Evolutionary conservation across 2,888 invertebrate species (phyloP).

Genomic region (Biston stratarius): DNA sequence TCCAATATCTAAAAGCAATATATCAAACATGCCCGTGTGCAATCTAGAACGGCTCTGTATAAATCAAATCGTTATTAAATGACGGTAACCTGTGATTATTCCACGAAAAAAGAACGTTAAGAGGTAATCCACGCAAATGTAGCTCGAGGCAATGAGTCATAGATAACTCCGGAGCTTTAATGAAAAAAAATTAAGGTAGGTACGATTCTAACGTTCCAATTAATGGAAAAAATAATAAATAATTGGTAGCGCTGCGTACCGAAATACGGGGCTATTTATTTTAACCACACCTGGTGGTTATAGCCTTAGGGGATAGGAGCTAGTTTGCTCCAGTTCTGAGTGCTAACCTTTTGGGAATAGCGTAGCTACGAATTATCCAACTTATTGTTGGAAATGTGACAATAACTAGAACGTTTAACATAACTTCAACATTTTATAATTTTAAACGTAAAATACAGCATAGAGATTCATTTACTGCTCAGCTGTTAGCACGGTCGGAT

Average conservation of each 20-base stretch:
- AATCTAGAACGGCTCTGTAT: conserved; percentile 60
- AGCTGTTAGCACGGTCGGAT: too few species aligned
- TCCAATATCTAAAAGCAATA: conserved; percentile 39
- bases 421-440: background rate
- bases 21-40: conserved; percentile 52
- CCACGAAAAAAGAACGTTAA: conserved; percentile 55
- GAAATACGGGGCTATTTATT: conserved; percentile 67
- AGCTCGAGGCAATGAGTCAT: conserved; percentile 56
- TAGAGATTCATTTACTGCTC: too few species aligned
- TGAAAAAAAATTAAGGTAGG: conserved; percentile 64
- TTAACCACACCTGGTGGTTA: conserved; percentile 67
- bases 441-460: too few species aligned
- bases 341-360: conserved; percentile 39
- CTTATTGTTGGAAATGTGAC: conserved; percentile 36
- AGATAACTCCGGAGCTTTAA: conserved; percentile 55
- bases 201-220: conserved; percentile 66
- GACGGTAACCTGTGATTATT: conserved; percentile 56
- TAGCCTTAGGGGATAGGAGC: conserved; percentile 46
- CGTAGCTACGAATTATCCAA: conserved; percentile 38
- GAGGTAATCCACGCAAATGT: conserved; percentile 50
- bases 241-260: conserved; percentile 65
- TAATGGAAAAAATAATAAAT: conserved; percentile 61
- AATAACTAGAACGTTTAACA: conserved; percentile 25
- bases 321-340: conserved; percentile 35
- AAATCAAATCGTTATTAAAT: conserved; percentile 58